Percentiles rank a stretch among this genome's conserved stretches.
Conservation (phyloP, 2,113 vertebrate genomes). For the Phyllostomus discolor region DNA sequence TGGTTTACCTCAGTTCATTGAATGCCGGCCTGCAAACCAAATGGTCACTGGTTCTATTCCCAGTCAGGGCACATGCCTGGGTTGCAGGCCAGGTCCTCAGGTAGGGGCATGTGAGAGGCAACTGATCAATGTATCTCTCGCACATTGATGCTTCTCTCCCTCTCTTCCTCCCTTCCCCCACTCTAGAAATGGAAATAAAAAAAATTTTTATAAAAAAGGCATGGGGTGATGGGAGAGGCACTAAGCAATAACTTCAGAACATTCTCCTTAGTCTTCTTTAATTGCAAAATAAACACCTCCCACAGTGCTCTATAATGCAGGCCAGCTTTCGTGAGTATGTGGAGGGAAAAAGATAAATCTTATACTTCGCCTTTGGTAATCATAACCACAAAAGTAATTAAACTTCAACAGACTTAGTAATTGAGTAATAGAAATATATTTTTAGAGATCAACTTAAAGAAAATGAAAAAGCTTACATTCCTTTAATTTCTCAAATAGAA, state of each 20-base stretch:
- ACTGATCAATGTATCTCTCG: no score
- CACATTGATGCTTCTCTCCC: no score
- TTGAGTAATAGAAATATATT: background rate
- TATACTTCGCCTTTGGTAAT: background rate
- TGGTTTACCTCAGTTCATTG: no score
- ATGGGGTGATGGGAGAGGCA: background rate
- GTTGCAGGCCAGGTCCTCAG: background rate
- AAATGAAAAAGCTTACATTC: background rate
- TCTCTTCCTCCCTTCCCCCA: no score
- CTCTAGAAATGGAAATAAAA: no score
- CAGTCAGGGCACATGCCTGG: background rate
- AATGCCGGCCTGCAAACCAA: no score
- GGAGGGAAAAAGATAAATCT: background rate
- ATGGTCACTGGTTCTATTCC: no score
- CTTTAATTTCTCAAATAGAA: conserved; percentile 1
- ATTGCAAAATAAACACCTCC: conserved; percentile 55
- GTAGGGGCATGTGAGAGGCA: no score
- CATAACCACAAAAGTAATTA: background rate
- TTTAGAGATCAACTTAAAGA: background rate
- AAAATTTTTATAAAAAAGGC: background rate
- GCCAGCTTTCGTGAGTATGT: background rate
- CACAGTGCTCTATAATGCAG: background rate
- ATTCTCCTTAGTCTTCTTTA: conserved; percentile 36
- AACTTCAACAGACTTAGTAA: conserved; percentile 22
- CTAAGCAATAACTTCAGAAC: conserved; percentile 42